phyloP scores from a whole-genome alignment of 1,140 invertebrate species.

The Aleiodes sp. region DNA sequence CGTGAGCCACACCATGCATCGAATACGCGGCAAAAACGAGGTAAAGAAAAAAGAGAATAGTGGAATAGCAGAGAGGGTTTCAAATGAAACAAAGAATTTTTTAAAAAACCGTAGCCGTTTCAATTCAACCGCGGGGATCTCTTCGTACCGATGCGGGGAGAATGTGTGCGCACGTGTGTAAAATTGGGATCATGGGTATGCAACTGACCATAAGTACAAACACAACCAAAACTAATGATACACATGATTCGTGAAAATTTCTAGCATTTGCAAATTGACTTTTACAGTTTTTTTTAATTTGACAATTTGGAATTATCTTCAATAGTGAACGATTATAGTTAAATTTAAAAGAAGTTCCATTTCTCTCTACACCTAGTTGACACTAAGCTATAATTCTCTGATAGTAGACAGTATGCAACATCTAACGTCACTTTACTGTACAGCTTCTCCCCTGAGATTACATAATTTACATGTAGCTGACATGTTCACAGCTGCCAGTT shows the following conservation, averaged over 20 bases:
- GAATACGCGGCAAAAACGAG: not conserved
- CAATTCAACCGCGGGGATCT: not conserved
- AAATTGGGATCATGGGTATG: slow-evolving; percentile 44
- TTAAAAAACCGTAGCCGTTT: not conserved
- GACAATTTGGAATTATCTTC: too few relatives aligned
- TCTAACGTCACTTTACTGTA: not conserved
- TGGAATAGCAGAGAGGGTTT: not conserved
- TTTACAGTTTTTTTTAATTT: not conserved
- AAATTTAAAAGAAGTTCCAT: not conserved
- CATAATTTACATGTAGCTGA: slow-evolving; percentile 33
- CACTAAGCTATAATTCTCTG: slow-evolving; percentile 1
- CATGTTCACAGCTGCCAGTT: slow-evolving; percentile 27
- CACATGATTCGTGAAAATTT: slow-evolving; percentile 39
- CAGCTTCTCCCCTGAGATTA: slow-evolving; percentile 28
- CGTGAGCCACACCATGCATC: not conserved
- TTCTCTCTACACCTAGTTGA: not conserved
- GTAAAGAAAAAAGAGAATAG: slow-evolving; percentile 7
- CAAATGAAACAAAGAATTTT: not conserved
- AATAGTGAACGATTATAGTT: slow-evolving; percentile 1
- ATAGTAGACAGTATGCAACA: slow-evolving; percentile 18
- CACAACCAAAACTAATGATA: slow-evolving; percentile 43
- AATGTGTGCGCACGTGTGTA: slow-evolving; percentile 34
- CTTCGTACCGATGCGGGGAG: not conserved
- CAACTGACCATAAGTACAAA: slow-evolving; percentile 29
- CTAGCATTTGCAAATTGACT: not conserved